Base-by-base conservation (phyloP, 2,113 vertebrate genomes). In the Beaufortia kweichowensis region DNA sequence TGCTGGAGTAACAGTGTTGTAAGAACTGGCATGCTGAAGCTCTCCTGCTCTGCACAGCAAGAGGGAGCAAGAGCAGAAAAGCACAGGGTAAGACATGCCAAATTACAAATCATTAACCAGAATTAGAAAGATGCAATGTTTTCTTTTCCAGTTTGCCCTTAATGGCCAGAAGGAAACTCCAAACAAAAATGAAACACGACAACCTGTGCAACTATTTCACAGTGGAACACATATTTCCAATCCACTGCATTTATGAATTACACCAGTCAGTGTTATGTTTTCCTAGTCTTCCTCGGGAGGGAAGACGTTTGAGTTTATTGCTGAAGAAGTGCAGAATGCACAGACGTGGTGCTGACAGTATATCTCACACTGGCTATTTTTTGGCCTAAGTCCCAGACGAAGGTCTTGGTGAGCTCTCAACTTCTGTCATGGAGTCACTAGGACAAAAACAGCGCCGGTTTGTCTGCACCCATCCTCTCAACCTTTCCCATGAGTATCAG, bases 391-490 rank as follows among this genome's bases (percentile, higher is more conserved):
- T 76, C 65, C 57, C 56, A 68, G 79, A 76, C 50, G 41, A 56
- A 63, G 35, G 66, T 74, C 73, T 61, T 62, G 66, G 73, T 76
- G 65, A 62, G 56, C 31, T 62, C 33, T 50, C 48, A 53, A 76
- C 23, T 56, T 53, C 65, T 68, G 71, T 69, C 70, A 66, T 67
- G 56, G 65, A 75, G 57, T 75, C 65, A 70, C 65, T 46, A 55
- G 79, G 56, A 80, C 79, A 69, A 76, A 75, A 80, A 63, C 72
- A 76, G 73, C 79, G 65, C 73, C 79, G 46, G 72, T 28, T 61
- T 63, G 3, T 72, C 69, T 78, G 5, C 31, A 59, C 62, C 21
- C 43, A 35, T 59, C 39, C 14, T 53, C 46, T 59, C 48, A 60
- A 17, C 31, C 33, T 39, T 69, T 70, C 71, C 53, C 59, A 79